Percentiles rank a stretch among this genome's conserved stretches.
These are phyloP conservation scores for Zenarchopterus dispar DNA, from an alignment of 2,797 vertebrate species.

Conservation along the genomic window DNA sequence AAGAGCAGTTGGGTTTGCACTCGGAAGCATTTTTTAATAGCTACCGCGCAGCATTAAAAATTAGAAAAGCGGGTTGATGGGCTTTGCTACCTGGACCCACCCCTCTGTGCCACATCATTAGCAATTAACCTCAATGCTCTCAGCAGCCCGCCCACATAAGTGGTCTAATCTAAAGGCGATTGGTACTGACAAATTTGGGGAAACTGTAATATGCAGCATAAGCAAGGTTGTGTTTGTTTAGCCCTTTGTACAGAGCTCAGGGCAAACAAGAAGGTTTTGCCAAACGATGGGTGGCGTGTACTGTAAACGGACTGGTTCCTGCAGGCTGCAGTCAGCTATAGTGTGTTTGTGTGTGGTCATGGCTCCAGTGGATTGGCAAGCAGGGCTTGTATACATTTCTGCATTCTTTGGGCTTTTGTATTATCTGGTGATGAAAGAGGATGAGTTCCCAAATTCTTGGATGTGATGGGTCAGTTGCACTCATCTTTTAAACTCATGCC, in stretches of 20 bases:
- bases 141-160: conserved; percentile 51
- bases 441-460: conserved; percentile 25
- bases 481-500: conserved; percentile 8
- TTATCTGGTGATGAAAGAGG: conserved; percentile 40
- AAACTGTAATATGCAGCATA: conserved; percentile 67
- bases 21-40: conserved; percentile 45
- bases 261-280: conserved; percentile 66
- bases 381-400: conserved; percentile 48
- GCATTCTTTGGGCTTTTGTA: conserved; percentile 54
- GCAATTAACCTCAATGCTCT: conserved; percentile 67
- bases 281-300: conserved; percentile 72
- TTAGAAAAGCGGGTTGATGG: background rate
- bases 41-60: conserved; percentile 47
- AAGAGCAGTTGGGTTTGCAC: conserved; percentile 37
- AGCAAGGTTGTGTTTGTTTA: conserved; percentile 73
- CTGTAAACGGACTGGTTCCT: conserved; percentile 65
- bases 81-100: conserved; percentile 53
- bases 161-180: conserved; percentile 63
- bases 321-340: conserved; percentile 35
- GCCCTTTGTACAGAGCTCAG: conserved; percentile 57
- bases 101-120: conserved; percentile 57
- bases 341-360: conserved; percentile 67
- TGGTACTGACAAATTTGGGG: conserved; percentile 71
- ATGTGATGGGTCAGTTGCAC: conserved; percentile 10
- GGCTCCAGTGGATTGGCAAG: conserved; percentile 61